Conservation (phyloP, 2,888 invertebrate species). For the Neria commutata region DNA sequence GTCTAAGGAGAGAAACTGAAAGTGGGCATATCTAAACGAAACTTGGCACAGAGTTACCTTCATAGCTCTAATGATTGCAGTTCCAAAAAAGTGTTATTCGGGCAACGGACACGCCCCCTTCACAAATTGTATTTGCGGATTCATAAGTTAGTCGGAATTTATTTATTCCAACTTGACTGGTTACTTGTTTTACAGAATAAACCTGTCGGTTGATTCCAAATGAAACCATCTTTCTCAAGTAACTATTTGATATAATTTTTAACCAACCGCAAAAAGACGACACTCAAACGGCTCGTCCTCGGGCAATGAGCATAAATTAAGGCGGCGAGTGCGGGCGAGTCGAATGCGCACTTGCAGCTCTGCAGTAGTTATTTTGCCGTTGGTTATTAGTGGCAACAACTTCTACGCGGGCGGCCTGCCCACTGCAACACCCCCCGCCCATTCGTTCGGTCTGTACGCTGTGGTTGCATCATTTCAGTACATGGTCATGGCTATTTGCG, state of each 20-base stretch:
- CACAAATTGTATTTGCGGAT: not conserved
- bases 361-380: not conserved
- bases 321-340: not conserved
- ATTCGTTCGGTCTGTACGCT: not conserved
- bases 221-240: no score
- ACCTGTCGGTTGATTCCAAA: no score
- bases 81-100: no score
- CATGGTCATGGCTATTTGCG: constrained; percentile 1
- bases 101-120: no score
- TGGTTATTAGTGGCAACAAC: not conserved
- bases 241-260: no score
- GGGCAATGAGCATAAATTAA: not conserved
- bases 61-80: no score
- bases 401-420: no score
- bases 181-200: not conserved
- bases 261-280: no score
- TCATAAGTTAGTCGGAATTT: not conserved
- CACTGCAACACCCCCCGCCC: not conserved
- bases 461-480: not conserved
- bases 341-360: not conserved
- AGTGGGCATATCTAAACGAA: no score
- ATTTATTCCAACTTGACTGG: not conserved
- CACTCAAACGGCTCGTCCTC: no score
- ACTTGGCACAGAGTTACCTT: no score
- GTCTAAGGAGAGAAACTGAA: not conserved